Evolutionary conservation across 2,113 vertebrate species (phyloP).

Genomic region (Scortum barcoo): DNA sequence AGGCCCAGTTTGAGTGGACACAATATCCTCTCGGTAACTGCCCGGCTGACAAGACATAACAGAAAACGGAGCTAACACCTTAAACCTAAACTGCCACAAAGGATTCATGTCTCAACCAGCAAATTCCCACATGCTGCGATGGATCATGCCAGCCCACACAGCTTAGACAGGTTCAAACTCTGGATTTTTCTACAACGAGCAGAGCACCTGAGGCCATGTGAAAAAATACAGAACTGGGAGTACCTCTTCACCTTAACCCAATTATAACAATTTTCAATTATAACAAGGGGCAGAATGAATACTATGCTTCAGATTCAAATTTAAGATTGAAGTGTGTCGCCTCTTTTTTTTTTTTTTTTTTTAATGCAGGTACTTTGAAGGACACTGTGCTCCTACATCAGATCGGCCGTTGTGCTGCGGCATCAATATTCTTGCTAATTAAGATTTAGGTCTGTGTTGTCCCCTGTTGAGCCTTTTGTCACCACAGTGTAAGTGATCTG

Average conservation of each 20-base stretch:
- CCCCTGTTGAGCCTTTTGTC: conserved; percentile 79
- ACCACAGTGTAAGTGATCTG: conserved; percentile 80
- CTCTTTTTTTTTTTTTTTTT: conserved; percentile 2
- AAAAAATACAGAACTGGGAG: conserved; percentile 4
- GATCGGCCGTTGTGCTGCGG: conserved; percentile 55
- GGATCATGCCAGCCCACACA: conserved; percentile 13
- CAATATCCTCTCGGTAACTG: conserved; percentile 10
- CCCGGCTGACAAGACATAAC: conserved; percentile 45
- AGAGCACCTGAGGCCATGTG: conserved; percentile 34
- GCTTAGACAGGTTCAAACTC: conserved; percentile 22
- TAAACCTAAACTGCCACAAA: conserved; percentile 49
- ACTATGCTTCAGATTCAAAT: conserved; percentile 18
- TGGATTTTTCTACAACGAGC: conserved; percentile 26
- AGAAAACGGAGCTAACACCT: conserved; percentile 42
- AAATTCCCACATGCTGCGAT: conserved; percentile 32
- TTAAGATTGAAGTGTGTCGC: background rate
- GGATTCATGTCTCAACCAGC: conserved; percentile 44
- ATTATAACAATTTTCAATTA: conserved; percentile 56
- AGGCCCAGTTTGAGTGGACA: conserved; percentile 10
- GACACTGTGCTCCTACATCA: conserved; percentile 28
- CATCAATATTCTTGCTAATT: conserved; percentile 82
- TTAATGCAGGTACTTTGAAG: conserved; percentile 30
- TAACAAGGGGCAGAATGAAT: conserved; percentile 16
- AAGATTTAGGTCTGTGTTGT: conserved; percentile 80
- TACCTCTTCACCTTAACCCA: conserved; percentile 23